These are phyloP conservation scores for Drosophila pectinifera DNA, from an alignment of 1,140 invertebrate genomes.

Conservation along the genomic window DNA sequence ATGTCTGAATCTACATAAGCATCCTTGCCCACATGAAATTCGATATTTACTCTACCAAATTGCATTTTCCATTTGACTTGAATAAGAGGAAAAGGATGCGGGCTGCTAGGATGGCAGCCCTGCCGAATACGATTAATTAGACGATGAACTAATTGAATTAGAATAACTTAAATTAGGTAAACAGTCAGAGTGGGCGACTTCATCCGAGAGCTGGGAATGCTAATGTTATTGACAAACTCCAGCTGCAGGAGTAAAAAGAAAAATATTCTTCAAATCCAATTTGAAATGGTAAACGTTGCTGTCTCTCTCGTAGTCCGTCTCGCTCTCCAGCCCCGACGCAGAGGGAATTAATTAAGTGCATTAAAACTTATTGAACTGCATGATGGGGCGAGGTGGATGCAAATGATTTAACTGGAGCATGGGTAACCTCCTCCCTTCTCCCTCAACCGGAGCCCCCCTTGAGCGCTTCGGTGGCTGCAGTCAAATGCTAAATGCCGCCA, in stretches of 20 bases:
- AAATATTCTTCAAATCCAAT: constrained; percentile 74
- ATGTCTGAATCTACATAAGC: constrained; percentile 18
- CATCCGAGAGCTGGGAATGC: constrained; percentile 36
- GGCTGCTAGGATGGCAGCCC: constrained; percentile 17
- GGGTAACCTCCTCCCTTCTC: constrained; percentile 19
- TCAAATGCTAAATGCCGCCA: constrained; percentile 80
- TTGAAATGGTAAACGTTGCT: constrained; percentile 62
- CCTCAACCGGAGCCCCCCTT: background rate
- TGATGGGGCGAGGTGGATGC: constrained; percentile 56
- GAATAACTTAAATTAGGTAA: constrained; percentile 83
- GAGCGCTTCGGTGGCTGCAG: constrained; percentile 63
- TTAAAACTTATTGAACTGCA: constrained; percentile 82
- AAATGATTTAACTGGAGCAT: constrained; percentile 75
- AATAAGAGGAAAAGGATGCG: constrained; percentile 19
- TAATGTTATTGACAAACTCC: constrained; percentile 62
- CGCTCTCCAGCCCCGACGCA: constrained; percentile 26
- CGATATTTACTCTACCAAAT: constrained; percentile 71
- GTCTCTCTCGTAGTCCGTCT: constrained; percentile 11
- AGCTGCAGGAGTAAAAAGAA: constrained; percentile 26
- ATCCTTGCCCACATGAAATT: constrained; percentile 41
- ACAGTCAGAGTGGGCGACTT: constrained; percentile 45
- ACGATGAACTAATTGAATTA: constrained; percentile 79
- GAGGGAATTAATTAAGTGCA: constrained; percentile 81
- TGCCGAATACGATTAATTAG: constrained; percentile 70
- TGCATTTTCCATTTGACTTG: constrained; percentile 79